Conservation (phyloP, 1,140 invertebrate genomes). For the Coptotermes formosanus region DNA sequence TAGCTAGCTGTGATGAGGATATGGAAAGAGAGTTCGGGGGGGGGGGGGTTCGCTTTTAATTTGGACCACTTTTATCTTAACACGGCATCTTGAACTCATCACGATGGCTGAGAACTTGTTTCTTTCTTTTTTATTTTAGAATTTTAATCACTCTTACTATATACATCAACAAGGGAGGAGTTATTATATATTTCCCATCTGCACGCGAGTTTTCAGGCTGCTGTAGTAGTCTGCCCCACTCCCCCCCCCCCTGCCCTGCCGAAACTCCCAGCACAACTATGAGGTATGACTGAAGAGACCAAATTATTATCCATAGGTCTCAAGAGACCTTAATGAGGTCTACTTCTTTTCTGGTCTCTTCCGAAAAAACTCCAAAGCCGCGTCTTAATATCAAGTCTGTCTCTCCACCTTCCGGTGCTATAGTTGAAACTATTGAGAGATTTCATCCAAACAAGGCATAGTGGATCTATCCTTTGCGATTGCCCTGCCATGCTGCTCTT, state of each 20-base stretch:
- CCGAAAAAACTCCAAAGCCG: too few relatives aligned
- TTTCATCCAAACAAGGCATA: too few relatives aligned
- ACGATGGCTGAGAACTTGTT: background rate
- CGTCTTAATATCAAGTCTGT: too few relatives aligned
- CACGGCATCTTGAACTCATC: conserved; percentile 30
- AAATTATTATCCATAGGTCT: too few relatives aligned
- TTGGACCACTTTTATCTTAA: conserved; percentile 32
- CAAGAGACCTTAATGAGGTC: too few relatives aligned
- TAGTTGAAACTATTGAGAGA: too few relatives aligned
- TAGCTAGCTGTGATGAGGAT: conserved; percentile 23
- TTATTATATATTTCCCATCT: conserved; percentile 22
- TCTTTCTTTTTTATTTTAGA: background rate
- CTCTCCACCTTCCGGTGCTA: too few relatives aligned
- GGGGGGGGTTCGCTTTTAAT: conserved; percentile 28
- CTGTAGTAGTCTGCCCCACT: background rate
- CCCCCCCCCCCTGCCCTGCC: background rate
- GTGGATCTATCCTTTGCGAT: too few relatives aligned
- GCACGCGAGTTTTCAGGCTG: conserved; percentile 22
- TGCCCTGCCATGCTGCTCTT: too few relatives aligned
- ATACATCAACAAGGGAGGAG: background rate
- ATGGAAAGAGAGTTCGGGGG: background rate
- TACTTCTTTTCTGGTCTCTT: too few relatives aligned
- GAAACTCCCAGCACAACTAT: too few relatives aligned
- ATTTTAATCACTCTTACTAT: background rate
- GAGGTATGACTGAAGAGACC: too few relatives aligned